Percentiles rank a stretch among this genome's conserved stretches.
phyloP scores from a whole-genome alignment of 1,140 invertebrate species.

The Aphaenogaster ashmeadi region DNA sequence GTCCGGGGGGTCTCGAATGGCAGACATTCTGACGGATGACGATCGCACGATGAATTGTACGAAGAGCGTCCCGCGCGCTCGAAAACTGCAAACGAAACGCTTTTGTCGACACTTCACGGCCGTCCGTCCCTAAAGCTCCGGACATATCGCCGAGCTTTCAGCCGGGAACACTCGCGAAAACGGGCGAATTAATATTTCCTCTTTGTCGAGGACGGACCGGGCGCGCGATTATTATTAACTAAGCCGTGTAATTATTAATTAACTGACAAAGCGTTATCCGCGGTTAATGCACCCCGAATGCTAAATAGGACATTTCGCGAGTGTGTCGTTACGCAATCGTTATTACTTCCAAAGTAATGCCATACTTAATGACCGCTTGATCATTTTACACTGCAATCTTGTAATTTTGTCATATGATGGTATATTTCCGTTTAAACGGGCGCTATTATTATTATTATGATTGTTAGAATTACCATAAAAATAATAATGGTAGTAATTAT shows the following conservation, averaged over 20 bases:
- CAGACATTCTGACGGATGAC: conserved; percentile 56
- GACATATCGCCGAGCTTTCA: background rate
- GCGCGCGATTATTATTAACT: conserved; percentile 64
- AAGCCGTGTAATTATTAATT: conserved; percentile 73
- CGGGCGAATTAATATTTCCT: conserved; percentile 48
- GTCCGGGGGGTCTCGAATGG: conserved; percentile 56
- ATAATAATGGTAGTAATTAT: background rate
- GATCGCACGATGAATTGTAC: conserved; percentile 51
- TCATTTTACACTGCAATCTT: background rate
- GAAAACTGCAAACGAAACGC: background rate
- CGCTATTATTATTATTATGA: background rate
- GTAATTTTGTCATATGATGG: background rate
- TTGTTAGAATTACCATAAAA: conserved; percentile 6
- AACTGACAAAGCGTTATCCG: conserved; percentile 60
- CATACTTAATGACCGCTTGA: conserved; percentile 63
- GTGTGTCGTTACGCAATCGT: conserved; percentile 62
- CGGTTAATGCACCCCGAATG: conserved; percentile 40
- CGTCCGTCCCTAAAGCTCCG: background rate
- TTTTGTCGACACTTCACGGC: background rate
- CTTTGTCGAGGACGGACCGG: conserved; percentile 20
- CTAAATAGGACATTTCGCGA: conserved; percentile 69
- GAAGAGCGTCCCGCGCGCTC: background rate
- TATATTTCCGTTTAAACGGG: background rate
- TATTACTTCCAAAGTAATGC: conserved; percentile 65
- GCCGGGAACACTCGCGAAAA: conserved; percentile 27